Evolutionary conservation across 2,797 vertebrate genomes (phyloP), one percentile per base, ranked within the genome.

Genomic region (Thalassophryne amazonica): DNA sequence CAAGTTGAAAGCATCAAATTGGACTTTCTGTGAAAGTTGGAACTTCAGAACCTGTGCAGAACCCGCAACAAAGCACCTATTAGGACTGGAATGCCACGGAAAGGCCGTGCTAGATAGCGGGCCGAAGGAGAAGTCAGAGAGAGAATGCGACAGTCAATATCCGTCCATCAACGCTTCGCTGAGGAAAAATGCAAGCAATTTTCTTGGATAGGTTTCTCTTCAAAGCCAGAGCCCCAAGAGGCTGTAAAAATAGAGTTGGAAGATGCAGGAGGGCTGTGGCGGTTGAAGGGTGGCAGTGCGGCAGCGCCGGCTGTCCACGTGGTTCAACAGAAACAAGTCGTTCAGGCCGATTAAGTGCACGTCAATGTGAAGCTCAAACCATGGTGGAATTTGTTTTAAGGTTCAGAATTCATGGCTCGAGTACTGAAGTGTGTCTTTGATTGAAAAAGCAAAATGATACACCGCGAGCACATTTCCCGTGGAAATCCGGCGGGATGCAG

Each of bases 201-300:
- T 81, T 72, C 75, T 73, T 77, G 75, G 75, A 81, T 83, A 73
- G 77, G 76, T 74, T 88, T 80, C 77, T 57, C 74, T 85, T 88
- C 78, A 86, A 87, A 86, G 81, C 79, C 39, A 1, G 68, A 73
- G 69, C 62, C 76, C 72, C 80, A 65, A 78, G 69, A 84, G 82
- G 72, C 73, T 76, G 68, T 80, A 76, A 82, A 83, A 81, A 82
- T 74, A 83, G 74, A 82, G 77, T 49, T 58, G 35, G 35, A 45
- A 15, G 61, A 54, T 60, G 67, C 1, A n/a, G 29, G 0, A 19
- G 40, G 17, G 51, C 3, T 17, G 20, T 2, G 30, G 37, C 47
- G 53, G 30, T 10, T 1, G 65, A 27, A 14, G 52, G 59, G 55
- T 20, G 68, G 60, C 29, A 75, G 60, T 75, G 70, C 83, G 88